Conservation (phyloP, 2,113 vertebrate species). For the Natator depressus region DNA sequence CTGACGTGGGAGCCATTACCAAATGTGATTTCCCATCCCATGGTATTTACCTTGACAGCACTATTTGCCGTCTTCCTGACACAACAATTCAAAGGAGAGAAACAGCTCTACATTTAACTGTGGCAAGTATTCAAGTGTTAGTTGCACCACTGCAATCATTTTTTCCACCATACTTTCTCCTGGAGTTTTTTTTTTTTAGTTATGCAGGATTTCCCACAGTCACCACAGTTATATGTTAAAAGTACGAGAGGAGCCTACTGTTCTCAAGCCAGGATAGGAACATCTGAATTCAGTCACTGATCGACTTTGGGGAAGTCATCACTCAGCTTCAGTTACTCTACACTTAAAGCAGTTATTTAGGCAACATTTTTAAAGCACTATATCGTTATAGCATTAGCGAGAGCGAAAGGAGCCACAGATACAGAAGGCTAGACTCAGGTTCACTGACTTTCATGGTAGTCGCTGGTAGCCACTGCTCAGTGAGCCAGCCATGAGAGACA, state of each 20-base stretch:
- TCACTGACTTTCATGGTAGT: background rate
- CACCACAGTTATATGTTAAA: background rate
- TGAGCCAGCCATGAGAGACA: rapidly evolving
- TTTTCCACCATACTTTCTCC: background rate
- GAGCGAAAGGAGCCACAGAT: background rate
- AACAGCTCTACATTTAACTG: background rate
- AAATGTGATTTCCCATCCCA: background rate
- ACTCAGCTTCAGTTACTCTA: background rate
- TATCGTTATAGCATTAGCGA: background rate
- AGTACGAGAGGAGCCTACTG: background rate
- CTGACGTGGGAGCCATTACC: background rate
- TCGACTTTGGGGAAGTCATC: background rate
- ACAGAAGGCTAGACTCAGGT: background rate
- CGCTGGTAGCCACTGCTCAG: background rate
- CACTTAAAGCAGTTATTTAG: background rate
- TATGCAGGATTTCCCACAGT: background rate
- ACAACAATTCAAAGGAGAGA: background rate
- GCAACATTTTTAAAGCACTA: background rate
- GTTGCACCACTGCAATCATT: background rate
- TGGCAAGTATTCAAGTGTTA: background rate
- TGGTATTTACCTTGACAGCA: background rate
- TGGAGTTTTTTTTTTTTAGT: background rate
- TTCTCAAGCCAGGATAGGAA: background rate
- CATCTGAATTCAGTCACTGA: background rate
- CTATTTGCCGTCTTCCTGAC: rapidly evolving